Percentiles rank a stretch among this genome's conserved stretches.
phyloP scores from a whole-genome alignment of 2,113 vertebrate species.

The Notothenia coriiceps region DNA sequence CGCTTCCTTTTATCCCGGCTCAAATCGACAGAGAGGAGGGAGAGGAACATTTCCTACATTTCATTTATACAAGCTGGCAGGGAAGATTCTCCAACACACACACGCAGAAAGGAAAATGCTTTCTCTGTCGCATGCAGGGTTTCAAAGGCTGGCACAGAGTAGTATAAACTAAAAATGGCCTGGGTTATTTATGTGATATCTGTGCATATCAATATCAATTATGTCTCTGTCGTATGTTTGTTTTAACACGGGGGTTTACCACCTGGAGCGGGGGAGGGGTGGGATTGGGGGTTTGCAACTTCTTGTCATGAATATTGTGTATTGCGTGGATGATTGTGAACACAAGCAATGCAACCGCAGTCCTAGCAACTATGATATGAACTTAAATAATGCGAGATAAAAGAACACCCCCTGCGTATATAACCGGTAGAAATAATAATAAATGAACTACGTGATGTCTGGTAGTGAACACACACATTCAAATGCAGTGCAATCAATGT shows the following conservation, averaged over 20 bases:
- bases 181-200: too few relatives aligned
- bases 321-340: background rate
- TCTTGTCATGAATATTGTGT: too few relatives aligned
- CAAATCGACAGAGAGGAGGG: background rate
- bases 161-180: too few relatives aligned
- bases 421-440: background rate
- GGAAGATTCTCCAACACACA: background rate
- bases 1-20: slow-evolving; percentile 14
- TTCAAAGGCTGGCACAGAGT: too few relatives aligned
- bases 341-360: background rate
- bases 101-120: background rate
- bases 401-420: background rate
- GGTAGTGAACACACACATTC: background rate
- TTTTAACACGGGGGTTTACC: too few relatives aligned
- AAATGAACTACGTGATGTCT: background rate
- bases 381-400: background rate
- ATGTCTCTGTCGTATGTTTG: too few relatives aligned
- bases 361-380: slow-evolving; percentile 12
- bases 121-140: too few relatives aligned
- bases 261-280: too few relatives aligned
- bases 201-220: too few relatives aligned
- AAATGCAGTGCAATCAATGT: slow-evolving; percentile 33
- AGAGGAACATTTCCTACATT: background rate
- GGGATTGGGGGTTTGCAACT: too few relatives aligned
- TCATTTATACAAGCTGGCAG: background rate